Evolutionary conservation across 2,113 vertebrate species (phyloP).

Genomic region (Anas platyrhynchos): DNA sequence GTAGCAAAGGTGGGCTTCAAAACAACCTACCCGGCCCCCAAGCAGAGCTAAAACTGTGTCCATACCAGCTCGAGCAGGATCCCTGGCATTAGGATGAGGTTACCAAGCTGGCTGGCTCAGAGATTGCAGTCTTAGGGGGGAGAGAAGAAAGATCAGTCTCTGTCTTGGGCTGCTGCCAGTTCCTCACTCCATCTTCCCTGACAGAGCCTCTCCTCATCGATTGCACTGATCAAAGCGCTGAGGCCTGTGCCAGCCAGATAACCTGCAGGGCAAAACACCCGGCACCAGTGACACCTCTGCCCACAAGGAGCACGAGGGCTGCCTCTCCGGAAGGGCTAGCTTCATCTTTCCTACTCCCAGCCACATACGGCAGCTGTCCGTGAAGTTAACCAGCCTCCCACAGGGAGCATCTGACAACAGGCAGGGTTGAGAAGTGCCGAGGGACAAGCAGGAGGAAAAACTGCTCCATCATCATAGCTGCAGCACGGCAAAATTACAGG

Average conservation of each 20-base stretch:
- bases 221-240: not conserved
- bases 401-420: not conserved
- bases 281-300: not conserved
- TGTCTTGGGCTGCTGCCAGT: not conserved
- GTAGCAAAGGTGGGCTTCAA: not conserved
- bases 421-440: not conserved
- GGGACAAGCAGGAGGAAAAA: not conserved
- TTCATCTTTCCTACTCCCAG: not conserved
- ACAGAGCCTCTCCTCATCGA: not conserved
- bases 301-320: accelerated
- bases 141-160: not conserved
- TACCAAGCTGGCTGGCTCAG: not conserved
- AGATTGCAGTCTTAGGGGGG: not conserved
- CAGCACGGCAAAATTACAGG: not conserved
- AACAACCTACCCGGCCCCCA: not conserved
- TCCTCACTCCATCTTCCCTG: not conserved
- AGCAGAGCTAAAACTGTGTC: not conserved
- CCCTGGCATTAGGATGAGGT: not conserved
- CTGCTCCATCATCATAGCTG: not conserved
- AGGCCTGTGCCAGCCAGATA: not conserved
- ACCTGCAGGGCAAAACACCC: not conserved
- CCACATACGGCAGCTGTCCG: not conserved
- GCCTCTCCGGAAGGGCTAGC: not conserved
- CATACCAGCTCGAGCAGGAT: not conserved
- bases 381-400: not conserved